phyloP scores from a whole-genome alignment of 2,113 vertebrate genomes.

The Calyptomena viridis region DNA sequence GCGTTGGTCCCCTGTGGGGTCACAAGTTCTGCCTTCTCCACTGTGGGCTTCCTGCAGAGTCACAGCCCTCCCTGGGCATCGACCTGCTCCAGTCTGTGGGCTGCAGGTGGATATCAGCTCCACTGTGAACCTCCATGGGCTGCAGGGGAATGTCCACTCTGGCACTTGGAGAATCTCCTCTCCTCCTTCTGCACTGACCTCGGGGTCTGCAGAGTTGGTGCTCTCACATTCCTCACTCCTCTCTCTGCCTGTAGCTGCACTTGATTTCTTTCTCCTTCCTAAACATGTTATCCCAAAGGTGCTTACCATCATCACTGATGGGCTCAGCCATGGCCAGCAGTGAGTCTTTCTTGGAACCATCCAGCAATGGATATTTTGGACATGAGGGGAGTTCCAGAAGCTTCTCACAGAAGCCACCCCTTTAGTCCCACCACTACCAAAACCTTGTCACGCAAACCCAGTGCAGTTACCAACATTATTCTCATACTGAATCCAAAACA shows the following conservation, averaged over 20 bases:
- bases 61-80: background rate
- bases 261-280: background rate
- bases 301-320: background rate
- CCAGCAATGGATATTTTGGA: background rate
- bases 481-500: background rate
- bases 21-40: background rate
- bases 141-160: background rate
- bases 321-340: background rate
- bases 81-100: background rate
- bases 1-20: no score
- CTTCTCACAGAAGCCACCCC: background rate
- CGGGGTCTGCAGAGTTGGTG: background rate
- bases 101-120: background rate
- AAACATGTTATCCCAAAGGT: background rate
- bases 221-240: background rate
- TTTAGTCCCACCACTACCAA: background rate
- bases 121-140: background rate
- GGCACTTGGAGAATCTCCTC: background rate
- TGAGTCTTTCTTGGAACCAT: background rate
- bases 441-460: background rate
- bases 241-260: background rate
- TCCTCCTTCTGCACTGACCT: background rate
- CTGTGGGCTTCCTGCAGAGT: background rate
- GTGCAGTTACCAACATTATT: background rate
- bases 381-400: background rate